Evolutionary conservation across 2,888 invertebrate genomes (phyloP), one percentile per base, ranked within the genome.

Genomic region (Neoscelio sp.): DNA sequence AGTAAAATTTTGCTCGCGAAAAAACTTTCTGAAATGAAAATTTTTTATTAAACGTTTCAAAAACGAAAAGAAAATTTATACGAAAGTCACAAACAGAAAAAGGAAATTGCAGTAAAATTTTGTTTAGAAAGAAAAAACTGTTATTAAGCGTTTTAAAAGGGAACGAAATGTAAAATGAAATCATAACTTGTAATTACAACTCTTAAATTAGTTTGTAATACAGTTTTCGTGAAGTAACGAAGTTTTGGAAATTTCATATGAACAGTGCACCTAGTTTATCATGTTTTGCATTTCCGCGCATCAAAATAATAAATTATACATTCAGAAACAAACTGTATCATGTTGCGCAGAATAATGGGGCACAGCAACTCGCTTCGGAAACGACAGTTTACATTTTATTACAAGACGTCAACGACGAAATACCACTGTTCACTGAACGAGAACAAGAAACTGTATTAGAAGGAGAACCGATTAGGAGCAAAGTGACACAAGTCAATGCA

Each of bases 361-460:
- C 97, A 60, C 98, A 98, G 89, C 98, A 98, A 92, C 92, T 98
- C 88, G 98, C 98, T 68, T 97, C 97, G 12, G 98, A 98, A 92
- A 96, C 98, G 26, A 98, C 97, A 30, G 97, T 98, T 82, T 96
- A 95, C 92, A 97, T 98, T 86, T 95, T 96, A 93, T 92, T 99
- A 80, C 96, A 97, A 91, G 98, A 99, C 91, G 98, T 98, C 71
- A 99, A 99, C 92, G 99, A 99, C 91, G 98, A 99, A 92, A 97
- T 97, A 87, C 98, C 99, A 17, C 92, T 97, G 82, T 98, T 99
- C 91, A 97, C 97, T 74, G 97, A 98, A 91, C 94, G 98, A 81
- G 97, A 97, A 90, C 98, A 98, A 90, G 98, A 98, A 92, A 98
- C 97, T 2, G 98, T 98, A 71, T 92, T 97, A 84, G 98, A 98